phyloP scores from a whole-genome alignment of 1,140 invertebrate species.

The Penaeus chinensis region DNA sequence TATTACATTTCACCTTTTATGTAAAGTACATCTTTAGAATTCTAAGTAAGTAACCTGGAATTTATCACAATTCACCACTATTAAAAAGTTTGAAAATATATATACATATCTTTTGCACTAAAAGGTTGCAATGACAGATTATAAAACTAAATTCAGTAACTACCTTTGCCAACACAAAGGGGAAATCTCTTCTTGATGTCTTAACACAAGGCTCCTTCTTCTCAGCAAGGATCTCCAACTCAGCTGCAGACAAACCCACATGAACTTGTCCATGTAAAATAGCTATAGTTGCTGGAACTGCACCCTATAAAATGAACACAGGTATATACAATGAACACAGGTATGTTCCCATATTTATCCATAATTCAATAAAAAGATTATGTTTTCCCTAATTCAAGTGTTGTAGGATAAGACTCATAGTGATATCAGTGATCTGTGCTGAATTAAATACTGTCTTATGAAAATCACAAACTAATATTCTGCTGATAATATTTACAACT shows the following conservation, averaged over 20 bases:
- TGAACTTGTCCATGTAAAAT: conserved; percentile 86
- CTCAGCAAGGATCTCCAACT: conserved; percentile 76
- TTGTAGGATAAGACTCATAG: neutral
- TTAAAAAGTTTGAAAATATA: too few species aligned
- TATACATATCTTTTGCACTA: neutral
- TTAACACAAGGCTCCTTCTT: conserved; percentile 74
- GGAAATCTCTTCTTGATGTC: conserved; percentile 88
- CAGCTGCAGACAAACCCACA: conserved; percentile 78
- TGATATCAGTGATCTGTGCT: neutral
- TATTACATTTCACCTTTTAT: conserved; percentile 26
- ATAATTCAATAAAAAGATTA: neutral
- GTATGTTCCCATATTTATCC: neutral
- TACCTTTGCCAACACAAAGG: conserved; percentile 79
- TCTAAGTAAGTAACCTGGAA: neutral
- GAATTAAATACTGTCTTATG: too few species aligned
- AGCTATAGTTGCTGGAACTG: conserved; percentile 93
- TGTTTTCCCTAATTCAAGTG: neutral
- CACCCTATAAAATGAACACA: conserved; percentile 74
- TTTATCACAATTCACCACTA: too few species aligned
- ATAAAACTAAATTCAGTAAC: too few species aligned
- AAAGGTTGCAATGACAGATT: neutral
- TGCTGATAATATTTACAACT: too few species aligned
- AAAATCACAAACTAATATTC: too few species aligned
- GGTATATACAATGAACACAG: neutral
- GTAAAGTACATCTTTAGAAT: neutral